Evolutionary conservation across 1,140 invertebrate genomes (phyloP).

Genomic region (Drosophila funebris): DNA sequence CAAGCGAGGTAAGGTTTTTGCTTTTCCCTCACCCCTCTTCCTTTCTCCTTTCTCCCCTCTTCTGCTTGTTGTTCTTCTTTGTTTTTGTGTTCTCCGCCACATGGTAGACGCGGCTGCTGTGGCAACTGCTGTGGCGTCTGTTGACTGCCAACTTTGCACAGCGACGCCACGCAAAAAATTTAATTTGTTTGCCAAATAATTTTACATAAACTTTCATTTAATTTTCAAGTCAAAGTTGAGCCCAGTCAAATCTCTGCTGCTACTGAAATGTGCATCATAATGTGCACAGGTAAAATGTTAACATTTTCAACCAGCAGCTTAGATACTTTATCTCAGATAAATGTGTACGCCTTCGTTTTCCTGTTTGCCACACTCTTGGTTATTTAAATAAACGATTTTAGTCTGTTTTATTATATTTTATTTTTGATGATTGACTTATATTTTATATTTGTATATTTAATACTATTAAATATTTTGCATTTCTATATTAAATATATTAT

Average conservation of each 20-base stretch:
- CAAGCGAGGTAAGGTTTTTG: neutral
- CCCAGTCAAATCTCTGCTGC: slow-evolving; percentile 10
- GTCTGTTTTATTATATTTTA: no score
- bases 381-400: no score
- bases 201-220: slow-evolving; percentile 41
- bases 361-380: no score
- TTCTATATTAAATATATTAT: no score
- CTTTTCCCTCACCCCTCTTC: neutral
- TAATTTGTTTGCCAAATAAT: slow-evolving; percentile 45
- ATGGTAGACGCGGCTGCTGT: slow-evolving; percentile 5
- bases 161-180: slow-evolving; percentile 23
- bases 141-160: slow-evolving; percentile 18
- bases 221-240: slow-evolving; percentile 22
- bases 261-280: neutral
- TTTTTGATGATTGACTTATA: no score
- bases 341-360: neutral
- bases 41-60: neutral
- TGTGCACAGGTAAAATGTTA: neutral
- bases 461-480: no score
- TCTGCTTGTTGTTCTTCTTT: neutral
- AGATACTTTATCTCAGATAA: neutral
- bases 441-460: no score
- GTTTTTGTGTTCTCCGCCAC: neutral
- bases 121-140: slow-evolving; percentile 15
- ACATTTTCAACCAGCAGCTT: no score